A percentile compares a stretch with the other conserved stretches of the same genome.
Evolutionary conservation across 2,113 vertebrate genomes (phyloP).

Genomic region (Sebastes schlegelii): DNA sequence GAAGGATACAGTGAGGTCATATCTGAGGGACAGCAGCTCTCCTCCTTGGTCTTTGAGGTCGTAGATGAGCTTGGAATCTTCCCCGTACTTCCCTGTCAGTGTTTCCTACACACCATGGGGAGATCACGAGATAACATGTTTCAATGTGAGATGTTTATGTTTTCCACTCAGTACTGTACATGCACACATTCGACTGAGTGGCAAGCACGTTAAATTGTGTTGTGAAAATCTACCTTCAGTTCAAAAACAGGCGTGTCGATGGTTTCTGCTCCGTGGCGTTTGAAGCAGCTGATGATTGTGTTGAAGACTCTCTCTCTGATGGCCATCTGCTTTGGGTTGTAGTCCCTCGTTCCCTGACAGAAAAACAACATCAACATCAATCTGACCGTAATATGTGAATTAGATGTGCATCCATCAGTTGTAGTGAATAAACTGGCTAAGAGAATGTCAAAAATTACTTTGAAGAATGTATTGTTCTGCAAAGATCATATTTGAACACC

Average conservation of each 20-base stretch:
- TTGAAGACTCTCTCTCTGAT: constrained; percentile 95
- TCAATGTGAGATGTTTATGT: not conserved
- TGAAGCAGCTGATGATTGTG: constrained; percentile 90
- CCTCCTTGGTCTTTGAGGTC: constrained; percentile 98
- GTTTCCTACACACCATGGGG: constrained; percentile 87
- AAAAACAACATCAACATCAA: too few species aligned
- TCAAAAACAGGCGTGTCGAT: constrained; percentile 98
- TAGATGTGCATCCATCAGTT: not conserved
- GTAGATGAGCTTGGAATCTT: constrained; percentile 98
- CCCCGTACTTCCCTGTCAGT: constrained; percentile 94
- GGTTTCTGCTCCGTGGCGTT: constrained; percentile 96
- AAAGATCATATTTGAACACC: not conserved
- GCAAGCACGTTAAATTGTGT: not conserved
- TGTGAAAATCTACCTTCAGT: constrained; percentile 87
- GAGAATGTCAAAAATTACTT: not conserved
- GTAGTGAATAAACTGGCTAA: not conserved
- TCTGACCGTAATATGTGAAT: not conserved
- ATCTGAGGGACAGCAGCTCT: constrained; percentile 95
- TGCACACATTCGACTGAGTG: not conserved
- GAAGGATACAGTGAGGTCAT: constrained; percentile 98
- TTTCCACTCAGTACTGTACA: too few species aligned
- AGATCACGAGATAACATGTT: not conserved
- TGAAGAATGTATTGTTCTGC: not conserved
- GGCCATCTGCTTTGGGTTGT: constrained; percentile 96
- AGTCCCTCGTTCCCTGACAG: constrained; percentile 93